Base-by-base conservation (phyloP, 2,888 invertebrate genomes). In the Allophyes oxyacanthae region DNA sequence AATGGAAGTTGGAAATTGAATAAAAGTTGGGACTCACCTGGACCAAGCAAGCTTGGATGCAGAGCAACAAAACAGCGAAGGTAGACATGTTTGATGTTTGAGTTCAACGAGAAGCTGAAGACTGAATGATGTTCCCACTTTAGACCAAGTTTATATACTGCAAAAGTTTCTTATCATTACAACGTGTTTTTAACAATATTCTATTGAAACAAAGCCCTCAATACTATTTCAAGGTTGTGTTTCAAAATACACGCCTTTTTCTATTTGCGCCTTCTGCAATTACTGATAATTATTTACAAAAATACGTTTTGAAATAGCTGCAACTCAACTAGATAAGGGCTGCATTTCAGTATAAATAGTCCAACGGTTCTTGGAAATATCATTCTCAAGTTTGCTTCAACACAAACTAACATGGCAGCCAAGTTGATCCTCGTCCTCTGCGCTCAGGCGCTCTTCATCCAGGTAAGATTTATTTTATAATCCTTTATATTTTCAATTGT, bases 21-120 rank as follows among this genome's bases (percentile, higher is more conserved):
- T 6, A 9, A 28, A 1, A 25, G 0, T 0, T 11, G 2, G 51
- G 15, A 32, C 57, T 64, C 60, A 84, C 84, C 72, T 84, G 81
- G 46, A 81, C 53, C 59, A 83, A 73, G 68, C 77, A 81, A 67
- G 78, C 80, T 64, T 83, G 82, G 57, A 75, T 53, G 75, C 79
- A 83, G 64, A 84, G 50, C 11, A 82, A 34, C 14, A 84, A 46
- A 42, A 83, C 40, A 46, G 77, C 55, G 53, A 81, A 80, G 53
- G 77, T 55, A 53, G 75, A 72, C 81, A 83, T 82, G 50, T 72
- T 77, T 40, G 50, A 43, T 53, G 40, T 33, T 38, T 60, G 28
- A 36, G 45, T 64, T 67, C 46, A 65, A 62, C 42, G 44, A 40
- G 25, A 30, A 48, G 40, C 45, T 46, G 49, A 65, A 57, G 30